Evolutionary conservation across 2,113 vertebrate species (phyloP), one percentile per base, ranked within the genome.

Genomic region (Thunnus thynnus): DNA sequence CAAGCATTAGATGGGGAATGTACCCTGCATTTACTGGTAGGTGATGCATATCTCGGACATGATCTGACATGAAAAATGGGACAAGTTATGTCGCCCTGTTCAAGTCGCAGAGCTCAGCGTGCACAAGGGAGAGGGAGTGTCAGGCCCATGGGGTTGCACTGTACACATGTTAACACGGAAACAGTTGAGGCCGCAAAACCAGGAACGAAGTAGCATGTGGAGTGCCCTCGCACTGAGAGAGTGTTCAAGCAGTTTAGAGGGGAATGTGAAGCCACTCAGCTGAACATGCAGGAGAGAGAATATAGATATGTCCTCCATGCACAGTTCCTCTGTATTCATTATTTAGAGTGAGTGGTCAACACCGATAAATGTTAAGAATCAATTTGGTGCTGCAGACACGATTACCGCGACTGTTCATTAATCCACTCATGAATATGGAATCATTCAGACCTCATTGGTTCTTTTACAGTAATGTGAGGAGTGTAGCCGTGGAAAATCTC

Each of bases 341-440:
- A 86, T 87, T 87, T 76, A 89, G 69, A 77, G 71, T 36, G 14
- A 84, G 62, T 51, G 65, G 74, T 68, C 36, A 41, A 41, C 36
- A 41, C 36, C 8, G 36, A 41, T 41, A 41, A 41, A 41, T 90
- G 91, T 88, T 83, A 73, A 84, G 89, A 92, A 93, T 92, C 90
- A 92, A 94, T 93, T 93, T 92, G 62, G 86, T 77, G 77, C 67
- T 36, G 84, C 86, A 88, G 89, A 89, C 86, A 85, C 50, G 72
- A 77, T 87, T 83, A 67, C 75, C 78, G 70, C 63, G 74, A 87
- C 87, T 81, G 74, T 89, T 92, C 91, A 94, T 92, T 94, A 93
- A 92, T 87, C 80, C 82, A 46, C 86, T 93, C 85, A 82, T 89
- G 85, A 94, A 92, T 90, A 93, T 89, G 92, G 89, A 92, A 91